Base-by-base conservation (phyloP, 2,888 invertebrate genomes). In the Xestobium rufovillosum region DNA sequence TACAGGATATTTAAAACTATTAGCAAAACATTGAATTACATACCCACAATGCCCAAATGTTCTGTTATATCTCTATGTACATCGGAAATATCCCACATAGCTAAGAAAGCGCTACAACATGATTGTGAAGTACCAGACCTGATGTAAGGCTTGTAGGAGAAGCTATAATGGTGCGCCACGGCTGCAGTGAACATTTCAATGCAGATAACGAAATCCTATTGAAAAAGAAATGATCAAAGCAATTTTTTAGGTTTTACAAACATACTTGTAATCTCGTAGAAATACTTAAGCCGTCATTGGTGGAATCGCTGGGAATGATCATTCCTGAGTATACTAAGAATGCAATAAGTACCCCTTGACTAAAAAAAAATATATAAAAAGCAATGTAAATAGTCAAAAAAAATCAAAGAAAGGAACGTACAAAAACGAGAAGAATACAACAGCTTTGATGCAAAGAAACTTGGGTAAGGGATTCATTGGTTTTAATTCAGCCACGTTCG, bases 341-440 rank as follows among this genome's bases (percentile, higher is more conserved):
- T 51, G 89, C 85, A 48, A 96, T 87, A 19, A 91, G 65, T 13
- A 94, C 88, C 36, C 90, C 86, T 79, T 95, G 94, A 71, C 94
- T 95, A 69, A 41, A 72, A 70, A 50, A 39, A 45, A 51, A 48
- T n/a, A 12, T 6, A 30, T 8, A 12, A 29, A 39, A 31, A 28
- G 41, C 12, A 26, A 19, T 26, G 13, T 2, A 9, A 26, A 31
- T 43, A 17, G 13, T 23, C 3, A 19, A 28, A n/a, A 27, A 25
- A 77, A 86, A 4, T 12, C 13, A 3, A 28, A 10, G 26, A 3
- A 19, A 28, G 9, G 23, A 43, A 78, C 89, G 84, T 77, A 95
- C 95, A 95, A 95, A 69, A 96, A 96, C 30, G 95, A 95, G 63
- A 95, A 90, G 72, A 96, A 96, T 14, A 96, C 92, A 36, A 96